Evolutionary conservation across 2,797 vertebrate genomes (phyloP).

Genomic region (Crocodylus rhombifer): DNA sequence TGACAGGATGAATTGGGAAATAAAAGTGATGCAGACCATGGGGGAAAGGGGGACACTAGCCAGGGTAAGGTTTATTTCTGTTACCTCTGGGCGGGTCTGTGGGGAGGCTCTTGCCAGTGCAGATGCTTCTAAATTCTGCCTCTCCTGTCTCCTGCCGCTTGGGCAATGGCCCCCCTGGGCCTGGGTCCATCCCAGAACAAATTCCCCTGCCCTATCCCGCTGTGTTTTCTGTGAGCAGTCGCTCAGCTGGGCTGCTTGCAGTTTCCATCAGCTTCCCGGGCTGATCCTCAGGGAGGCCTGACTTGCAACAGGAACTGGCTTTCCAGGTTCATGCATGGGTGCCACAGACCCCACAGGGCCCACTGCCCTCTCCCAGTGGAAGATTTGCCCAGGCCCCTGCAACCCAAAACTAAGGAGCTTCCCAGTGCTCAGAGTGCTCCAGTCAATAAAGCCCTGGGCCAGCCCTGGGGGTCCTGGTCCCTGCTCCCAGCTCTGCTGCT

Average conservation of each 20-base stretch:
- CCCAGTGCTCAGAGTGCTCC: too few relatives aligned
- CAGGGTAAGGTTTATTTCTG: not conserved
- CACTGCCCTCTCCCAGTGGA: too few relatives aligned
- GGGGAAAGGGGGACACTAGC: not conserved
- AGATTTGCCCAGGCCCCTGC: too few relatives aligned
- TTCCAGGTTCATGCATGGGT: too few relatives aligned
- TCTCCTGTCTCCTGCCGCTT: not conserved
- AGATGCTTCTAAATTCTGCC: not conserved
- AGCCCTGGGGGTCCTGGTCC: too few relatives aligned
- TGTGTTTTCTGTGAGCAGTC: fast-evolving
- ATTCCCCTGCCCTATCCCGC: fast-evolving
- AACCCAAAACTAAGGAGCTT: too few relatives aligned
- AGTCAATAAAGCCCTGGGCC: too few relatives aligned
- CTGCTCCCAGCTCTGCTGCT: too few relatives aligned
- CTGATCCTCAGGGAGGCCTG: too few relatives aligned
- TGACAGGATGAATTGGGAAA: not conserved
- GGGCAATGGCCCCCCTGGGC: not conserved
- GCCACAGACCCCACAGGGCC: too few relatives aligned
- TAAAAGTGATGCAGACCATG: not conserved
- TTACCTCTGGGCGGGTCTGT: not conserved
- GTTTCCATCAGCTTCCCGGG: not conserved
- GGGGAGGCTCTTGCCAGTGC: not conserved
- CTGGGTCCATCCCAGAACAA: fast-evolving
- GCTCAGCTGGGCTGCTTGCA: fast-evolving
- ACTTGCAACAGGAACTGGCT: too few relatives aligned